A percentile compares a stretch with the other conserved stretches of the same genome.
phyloP scores from a whole-genome alignment of 2,113 vertebrate species.

The Phoenicopterus ruber region DNA sequence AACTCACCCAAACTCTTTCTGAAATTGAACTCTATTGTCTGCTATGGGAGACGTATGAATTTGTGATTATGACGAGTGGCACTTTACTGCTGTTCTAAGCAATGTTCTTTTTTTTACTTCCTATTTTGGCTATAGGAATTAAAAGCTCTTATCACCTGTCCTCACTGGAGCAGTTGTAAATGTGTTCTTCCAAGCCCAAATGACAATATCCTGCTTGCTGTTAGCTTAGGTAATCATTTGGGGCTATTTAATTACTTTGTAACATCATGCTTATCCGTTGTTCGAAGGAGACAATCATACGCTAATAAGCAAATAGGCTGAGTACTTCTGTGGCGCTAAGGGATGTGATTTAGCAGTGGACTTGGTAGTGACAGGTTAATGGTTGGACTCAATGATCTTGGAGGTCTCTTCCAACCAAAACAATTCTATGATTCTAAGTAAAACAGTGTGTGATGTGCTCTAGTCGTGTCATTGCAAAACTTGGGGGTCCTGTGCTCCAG shows the following conservation, averaged over 20 bases:
- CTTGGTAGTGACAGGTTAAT: too few species aligned
- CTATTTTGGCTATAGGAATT: not conserved
- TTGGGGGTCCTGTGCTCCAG: not conserved
- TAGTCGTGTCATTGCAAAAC: not conserved
- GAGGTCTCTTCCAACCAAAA: too few species aligned
- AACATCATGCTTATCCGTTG: not conserved
- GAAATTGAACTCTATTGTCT: not conserved
- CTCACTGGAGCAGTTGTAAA: not conserved
- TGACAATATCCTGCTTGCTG: not conserved
- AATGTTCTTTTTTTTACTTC: not conserved
- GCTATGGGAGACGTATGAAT: not conserved
- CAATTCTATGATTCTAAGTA: too few species aligned
- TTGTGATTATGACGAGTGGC: not conserved
- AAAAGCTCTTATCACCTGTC: not conserved
- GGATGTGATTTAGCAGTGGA: too few species aligned
- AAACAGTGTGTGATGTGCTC: not conserved
- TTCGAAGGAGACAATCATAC: not conserved
- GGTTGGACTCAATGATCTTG: too few species aligned
- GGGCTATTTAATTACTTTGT: not conserved
- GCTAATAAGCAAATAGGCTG: not conserved
- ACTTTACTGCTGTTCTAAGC: not conserved
- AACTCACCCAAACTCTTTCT: not conserved
- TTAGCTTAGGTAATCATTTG: not conserved
- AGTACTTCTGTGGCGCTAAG: too few species aligned
- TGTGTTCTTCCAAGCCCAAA: not conserved